Evolutionary conservation across 2,113 vertebrate species (phyloP).

Genomic region (Takifugu flavidus): DNA sequence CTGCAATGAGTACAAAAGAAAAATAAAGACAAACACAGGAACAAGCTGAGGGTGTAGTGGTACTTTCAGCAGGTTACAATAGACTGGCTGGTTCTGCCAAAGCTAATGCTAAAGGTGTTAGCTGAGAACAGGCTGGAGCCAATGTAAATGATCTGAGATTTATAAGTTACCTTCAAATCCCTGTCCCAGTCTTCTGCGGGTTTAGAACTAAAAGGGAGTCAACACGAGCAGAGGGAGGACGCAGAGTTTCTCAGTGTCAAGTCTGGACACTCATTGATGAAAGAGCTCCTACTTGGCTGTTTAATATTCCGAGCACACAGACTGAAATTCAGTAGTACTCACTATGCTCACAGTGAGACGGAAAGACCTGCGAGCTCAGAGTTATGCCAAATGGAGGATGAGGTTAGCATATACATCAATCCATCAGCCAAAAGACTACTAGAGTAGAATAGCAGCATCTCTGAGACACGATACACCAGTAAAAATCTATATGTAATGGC

Average conservation of each 20-base stretch:
- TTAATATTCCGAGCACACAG: slow-evolving; percentile 46
- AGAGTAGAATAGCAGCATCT: too few relatives aligned
- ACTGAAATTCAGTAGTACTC: slow-evolving; percentile 27
- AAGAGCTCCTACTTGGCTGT: slow-evolving; percentile 2
- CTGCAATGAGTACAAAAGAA: slow-evolving; percentile 35
- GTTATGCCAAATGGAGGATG: too few relatives aligned
- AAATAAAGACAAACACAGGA: slow-evolving; percentile 61
- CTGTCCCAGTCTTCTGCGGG: too few relatives aligned
- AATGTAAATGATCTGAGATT: neutral
- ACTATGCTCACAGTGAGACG: slow-evolving; percentile 15
- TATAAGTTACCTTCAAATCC: neutral
- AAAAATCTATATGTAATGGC: neutral
- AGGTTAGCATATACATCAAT: too few relatives aligned
- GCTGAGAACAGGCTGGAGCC: neutral
- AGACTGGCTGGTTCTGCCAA: neutral
- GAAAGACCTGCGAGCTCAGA: too few relatives aligned
- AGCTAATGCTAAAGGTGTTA: neutral
- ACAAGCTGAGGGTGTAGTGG: slow-evolving; percentile 32
- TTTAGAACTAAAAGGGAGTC: too few relatives aligned
- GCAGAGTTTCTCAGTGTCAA: slow-evolving; percentile 7
- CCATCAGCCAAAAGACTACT: too few relatives aligned
- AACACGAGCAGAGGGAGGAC: neutral
- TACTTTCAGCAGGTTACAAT: slow-evolving; percentile 2
- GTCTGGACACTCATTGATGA: slow-evolving; percentile 32
- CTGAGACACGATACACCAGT: too few relatives aligned